Base-by-base conservation (phyloP, 2,797 vertebrate genomes). In the Eulemur rubriventer region DNA sequence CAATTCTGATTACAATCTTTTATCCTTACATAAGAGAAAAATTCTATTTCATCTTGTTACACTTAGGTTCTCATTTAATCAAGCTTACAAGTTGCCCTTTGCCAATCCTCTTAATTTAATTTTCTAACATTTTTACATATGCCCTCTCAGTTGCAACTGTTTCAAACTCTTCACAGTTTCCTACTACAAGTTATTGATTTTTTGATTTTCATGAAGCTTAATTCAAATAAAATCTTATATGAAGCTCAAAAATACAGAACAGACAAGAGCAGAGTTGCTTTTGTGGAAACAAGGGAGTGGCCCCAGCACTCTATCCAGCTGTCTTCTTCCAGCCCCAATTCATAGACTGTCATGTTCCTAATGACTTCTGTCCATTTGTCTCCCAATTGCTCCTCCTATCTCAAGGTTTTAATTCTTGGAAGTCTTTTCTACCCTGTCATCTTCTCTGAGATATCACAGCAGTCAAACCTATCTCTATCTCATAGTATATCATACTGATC, bases 11-110 rank as follows among this genome's bases (percentile, higher is more conserved):
- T 94, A 89, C 14, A 70, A 59, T 86, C 75, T 84, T 89, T 94
- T 72, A 55, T 70, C 17, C 16, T 89, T 96, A 76, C 43, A 26
- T 20, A 70, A 83, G 38, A 94, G 30, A 91, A 92, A 91, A 41
- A 55, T 95, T 89, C 80, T 41, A 78, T 97, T 97, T 96, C 30
- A 78, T 94, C 63, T 24, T 50, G 57, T 94, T 75, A 61, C 61
- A 72, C 61, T 87, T 86, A 93, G 73, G 6, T 89, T 96, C 70
- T 89, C 48, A 46, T 70, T 97, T 96, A 97, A 97, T 97, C 91
- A 94, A 79, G 63, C 96, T 97, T 95, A 91, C 63, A 85, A 70
- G 85, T 96, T 97, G 89, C 46, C 84, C 91, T 97, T 94, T 95
- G 89, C 55, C 81, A 96, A 89, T 78, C 6, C 22, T 70, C 88